Conservation (phyloP, 2,113 vertebrate genomes). For the Coptodon rendalli region DNA sequence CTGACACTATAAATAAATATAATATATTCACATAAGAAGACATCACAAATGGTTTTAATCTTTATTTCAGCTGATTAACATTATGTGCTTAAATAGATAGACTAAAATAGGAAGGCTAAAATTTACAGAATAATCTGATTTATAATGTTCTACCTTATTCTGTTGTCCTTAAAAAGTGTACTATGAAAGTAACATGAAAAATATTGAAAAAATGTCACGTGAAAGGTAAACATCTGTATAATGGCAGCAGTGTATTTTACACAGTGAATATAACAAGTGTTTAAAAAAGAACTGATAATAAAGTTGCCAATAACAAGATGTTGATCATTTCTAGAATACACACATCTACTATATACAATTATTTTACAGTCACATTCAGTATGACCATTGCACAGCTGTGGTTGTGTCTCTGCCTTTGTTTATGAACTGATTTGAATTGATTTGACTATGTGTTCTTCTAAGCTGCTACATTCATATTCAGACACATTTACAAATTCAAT, state of each 20-base stretch:
- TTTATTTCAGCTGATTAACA: slow-evolving; percentile 19
- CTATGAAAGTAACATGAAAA: slow-evolving; percentile 4
- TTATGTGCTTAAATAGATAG: slow-evolving; percentile 25
- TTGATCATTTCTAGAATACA: slow-evolving; percentile 26
- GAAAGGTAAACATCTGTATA: slow-evolving; percentile 22
- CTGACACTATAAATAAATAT: not conserved
- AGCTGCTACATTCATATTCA: not conserved
- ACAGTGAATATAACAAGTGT: slow-evolving; percentile 3
- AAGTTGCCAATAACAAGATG: not conserved
- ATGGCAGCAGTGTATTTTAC: not conserved
- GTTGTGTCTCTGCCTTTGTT: not conserved
- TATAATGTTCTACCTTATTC: not conserved
- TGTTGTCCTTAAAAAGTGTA: not conserved
- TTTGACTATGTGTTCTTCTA: not conserved
- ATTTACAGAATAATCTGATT: slow-evolving; percentile 9
- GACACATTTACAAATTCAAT: not conserved
- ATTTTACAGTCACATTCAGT: slow-evolving; percentile 35
- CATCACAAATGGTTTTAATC: not conserved
- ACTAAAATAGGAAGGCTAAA: not conserved
- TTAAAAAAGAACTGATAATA: not conserved
- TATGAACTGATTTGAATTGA: not conserved
- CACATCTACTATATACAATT: slow-evolving; percentile 39
- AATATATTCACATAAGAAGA: not conserved
- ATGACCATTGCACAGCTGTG: not conserved
- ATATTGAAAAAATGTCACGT: not conserved